Evolutionary conservation across 2,113 vertebrate species (phyloP).

Genomic region (Halichoeres trimaculatus): DNA sequence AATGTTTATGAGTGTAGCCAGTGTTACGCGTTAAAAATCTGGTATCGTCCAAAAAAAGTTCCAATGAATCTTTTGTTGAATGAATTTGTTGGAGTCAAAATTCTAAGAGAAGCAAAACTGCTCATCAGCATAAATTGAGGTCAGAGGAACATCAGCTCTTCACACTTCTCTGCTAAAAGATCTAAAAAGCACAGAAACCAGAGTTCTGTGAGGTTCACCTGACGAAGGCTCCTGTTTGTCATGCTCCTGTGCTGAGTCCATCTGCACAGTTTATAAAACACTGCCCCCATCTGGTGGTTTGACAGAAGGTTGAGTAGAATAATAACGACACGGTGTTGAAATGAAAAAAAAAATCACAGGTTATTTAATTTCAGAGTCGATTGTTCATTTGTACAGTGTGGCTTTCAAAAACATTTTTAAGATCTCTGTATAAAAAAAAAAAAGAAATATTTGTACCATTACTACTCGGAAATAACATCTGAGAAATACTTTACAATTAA

Average conservation of each 20-base stretch:
- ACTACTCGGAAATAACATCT: constrained; percentile 67
- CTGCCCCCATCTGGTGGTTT: constrained; percentile 58
- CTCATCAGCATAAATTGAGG: constrained; percentile 12
- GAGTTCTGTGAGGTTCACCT: background rate
- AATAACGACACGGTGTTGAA: constrained; percentile 16
- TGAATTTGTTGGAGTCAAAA: no score
- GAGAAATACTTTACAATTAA: constrained; percentile 92
- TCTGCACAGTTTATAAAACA: constrained; percentile 31
- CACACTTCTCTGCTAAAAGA: background rate
- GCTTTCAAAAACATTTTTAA: constrained; percentile 58
- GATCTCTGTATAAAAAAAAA: constrained; percentile 68
- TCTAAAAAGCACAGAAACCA: background rate
- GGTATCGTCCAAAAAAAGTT: no score
- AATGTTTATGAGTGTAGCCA: no score
- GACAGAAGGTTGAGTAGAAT: background rate
- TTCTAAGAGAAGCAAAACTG: no score
- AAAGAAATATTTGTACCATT: constrained; percentile 52
- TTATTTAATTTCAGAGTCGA: constrained; percentile 63
- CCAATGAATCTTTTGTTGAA: no score
- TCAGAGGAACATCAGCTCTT: background rate
- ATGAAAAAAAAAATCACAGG: constrained; percentile 56
- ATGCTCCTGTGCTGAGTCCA: background rate
- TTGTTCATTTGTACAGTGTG: constrained; percentile 69
- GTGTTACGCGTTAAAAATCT: no score
- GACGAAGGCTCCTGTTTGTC: background rate